These are phyloP conservation scores for Proteles cristata DNA, from an alignment of 2,113 vertebrate species.

Conservation along the genomic window DNA sequence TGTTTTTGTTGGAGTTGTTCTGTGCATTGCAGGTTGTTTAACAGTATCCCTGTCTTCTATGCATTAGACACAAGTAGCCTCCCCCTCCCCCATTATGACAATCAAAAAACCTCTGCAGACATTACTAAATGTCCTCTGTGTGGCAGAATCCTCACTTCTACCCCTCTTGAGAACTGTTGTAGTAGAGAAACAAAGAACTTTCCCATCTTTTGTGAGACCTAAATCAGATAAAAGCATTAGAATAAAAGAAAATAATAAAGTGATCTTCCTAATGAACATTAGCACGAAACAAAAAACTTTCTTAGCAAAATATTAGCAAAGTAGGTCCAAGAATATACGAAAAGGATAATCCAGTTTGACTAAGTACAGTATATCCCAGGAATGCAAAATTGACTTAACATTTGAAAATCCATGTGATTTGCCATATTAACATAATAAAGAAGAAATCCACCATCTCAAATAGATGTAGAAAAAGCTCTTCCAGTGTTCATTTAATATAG, in stretches of 20 bases:
- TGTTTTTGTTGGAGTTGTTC: neutral
- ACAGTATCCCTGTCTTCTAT: neutral
- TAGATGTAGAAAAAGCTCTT: neutral
- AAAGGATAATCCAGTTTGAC: neutral
- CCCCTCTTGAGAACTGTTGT: neutral
- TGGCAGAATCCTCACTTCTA: neutral
- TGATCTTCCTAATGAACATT: neutral
- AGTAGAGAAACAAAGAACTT: neutral
- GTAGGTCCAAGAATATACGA: neutral
- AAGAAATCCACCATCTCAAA: conserved; percentile 17
- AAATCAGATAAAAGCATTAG: neutral
- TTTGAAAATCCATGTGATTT: conserved; percentile 38
- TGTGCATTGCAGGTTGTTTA: neutral
- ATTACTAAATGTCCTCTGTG: neutral
- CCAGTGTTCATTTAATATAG: neutral
- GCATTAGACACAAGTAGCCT: neutral
- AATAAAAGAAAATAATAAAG: neutral
- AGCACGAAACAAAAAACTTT: conserved; percentile 18
- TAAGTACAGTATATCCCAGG: neutral
- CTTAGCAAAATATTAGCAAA: conserved; percentile 30
- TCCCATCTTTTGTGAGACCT: neutral
- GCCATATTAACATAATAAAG: conserved; percentile 14
- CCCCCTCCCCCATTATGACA: neutral
- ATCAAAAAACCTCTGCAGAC: neutral
- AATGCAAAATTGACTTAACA: conserved; percentile 13